phyloP scores from a whole-genome alignment of 1,140 invertebrate genomes.

The Elymnias hypermnestra region DNA sequence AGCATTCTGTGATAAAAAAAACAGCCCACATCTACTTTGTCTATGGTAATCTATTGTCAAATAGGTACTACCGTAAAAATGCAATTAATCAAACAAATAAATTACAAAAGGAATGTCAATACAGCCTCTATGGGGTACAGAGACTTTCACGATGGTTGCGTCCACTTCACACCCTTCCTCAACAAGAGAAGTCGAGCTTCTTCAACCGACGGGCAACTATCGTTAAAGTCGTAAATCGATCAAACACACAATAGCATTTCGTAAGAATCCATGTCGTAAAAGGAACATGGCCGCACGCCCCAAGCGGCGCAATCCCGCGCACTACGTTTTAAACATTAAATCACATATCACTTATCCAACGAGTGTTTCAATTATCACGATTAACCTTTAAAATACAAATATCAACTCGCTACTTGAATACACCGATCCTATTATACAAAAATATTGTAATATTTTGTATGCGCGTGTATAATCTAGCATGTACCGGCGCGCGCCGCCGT shows the following conservation, averaged over 20 bases:
- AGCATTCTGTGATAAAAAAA: slow-evolving; percentile 57
- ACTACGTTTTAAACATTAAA: slow-evolving; percentile 48
- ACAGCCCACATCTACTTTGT: slow-evolving; percentile 57
- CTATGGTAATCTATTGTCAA: slow-evolving; percentile 50
- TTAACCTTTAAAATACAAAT: slow-evolving; percentile 55
- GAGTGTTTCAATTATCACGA: slow-evolving; percentile 49
- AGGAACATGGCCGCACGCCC: slow-evolving; percentile 59
- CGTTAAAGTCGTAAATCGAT: slow-evolving; percentile 20
- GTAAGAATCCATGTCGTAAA: slow-evolving; percentile 13
- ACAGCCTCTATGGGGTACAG: slow-evolving; percentile 35
- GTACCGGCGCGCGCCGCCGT: slow-evolving; percentile 51
- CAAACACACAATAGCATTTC: slow-evolving; percentile 26
- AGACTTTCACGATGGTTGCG: slow-evolving; percentile 14
- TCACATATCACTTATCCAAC: slow-evolving; percentile 55
- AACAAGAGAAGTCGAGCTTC: background rate
- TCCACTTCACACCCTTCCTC: background rate
- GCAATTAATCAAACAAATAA: slow-evolving; percentile 42
- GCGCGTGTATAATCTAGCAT: slow-evolving; percentile 45
- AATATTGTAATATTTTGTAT: slow-evolving; percentile 68
- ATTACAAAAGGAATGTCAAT: slow-evolving; percentile 61
- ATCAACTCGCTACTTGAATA: slow-evolving; percentile 67
- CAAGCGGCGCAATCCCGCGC: slow-evolving; percentile 48
- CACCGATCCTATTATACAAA: slow-evolving; percentile 70
- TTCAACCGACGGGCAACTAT: slow-evolving; percentile 6
- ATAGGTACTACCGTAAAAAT: slow-evolving; percentile 50